phyloP scores from a whole-genome alignment of 1,140 invertebrate genomes.

The Lordiphosa collinella region DNA sequence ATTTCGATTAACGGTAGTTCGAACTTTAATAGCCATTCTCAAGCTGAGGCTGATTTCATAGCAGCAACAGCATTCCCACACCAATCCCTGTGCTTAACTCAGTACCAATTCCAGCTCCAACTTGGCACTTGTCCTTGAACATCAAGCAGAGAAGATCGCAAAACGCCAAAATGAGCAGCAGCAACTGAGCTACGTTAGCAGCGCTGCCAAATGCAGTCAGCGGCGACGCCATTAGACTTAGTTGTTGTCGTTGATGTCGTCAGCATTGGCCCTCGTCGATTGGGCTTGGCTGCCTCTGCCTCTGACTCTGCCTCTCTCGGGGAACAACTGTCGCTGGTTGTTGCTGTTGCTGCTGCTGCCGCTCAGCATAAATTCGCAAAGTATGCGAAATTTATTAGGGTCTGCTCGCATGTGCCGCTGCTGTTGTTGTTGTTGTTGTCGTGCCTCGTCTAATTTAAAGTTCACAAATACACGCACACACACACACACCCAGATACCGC shows the following conservation, averaged over 20 bases:
- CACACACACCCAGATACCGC: slow-evolving; percentile 16
- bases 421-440: slow-evolving; percentile 38
- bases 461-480: slow-evolving; percentile 58
- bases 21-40: too few species aligned
- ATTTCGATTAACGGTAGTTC: too few species aligned
- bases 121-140: slow-evolving; percentile 68
- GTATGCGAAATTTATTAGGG: slow-evolving; percentile 77
- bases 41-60: too few species aligned
- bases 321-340: slow-evolving; percentile 59
- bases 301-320: slow-evolving; percentile 16
- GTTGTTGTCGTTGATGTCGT: slow-evolving; percentile 34
- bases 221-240: slow-evolving; percentile 55
- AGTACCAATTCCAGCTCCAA: slow-evolving; percentile 26
- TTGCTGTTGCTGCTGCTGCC: slow-evolving; percentile 48
- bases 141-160: slow-evolving; percentile 34
- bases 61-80: too few species aligned
- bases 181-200: slow-evolving; percentile 34
- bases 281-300: slow-evolving; percentile 26
- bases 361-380: slow-evolving; percentile 76
- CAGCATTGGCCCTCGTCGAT: slow-evolving; percentile 30
- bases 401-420: slow-evolving; percentile 58
- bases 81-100: not conserved
- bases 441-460: slow-evolving; percentile 75
- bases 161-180: slow-evolving; percentile 40
- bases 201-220: slow-evolving; percentile 61